These are phyloP conservation scores for Papilio dardanus DNA, from an alignment of 1,140 invertebrate species.

Conservation along the genomic window DNA sequence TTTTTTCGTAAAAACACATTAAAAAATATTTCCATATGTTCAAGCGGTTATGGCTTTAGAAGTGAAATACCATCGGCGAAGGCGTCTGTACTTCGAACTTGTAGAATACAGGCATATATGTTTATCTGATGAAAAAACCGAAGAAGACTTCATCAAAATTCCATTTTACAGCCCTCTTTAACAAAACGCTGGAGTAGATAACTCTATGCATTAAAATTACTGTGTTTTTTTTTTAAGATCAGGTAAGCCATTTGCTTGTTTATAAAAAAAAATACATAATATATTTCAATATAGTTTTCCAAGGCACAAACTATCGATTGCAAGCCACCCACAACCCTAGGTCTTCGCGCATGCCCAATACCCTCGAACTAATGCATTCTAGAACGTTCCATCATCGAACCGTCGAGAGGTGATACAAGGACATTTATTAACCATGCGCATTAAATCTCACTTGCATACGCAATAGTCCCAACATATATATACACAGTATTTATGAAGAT, in stretches of 20 bases:
- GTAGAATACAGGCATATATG: too few species aligned
- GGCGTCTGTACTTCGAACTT: too few species aligned
- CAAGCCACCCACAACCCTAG: background rate
- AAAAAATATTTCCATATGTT: too few species aligned
- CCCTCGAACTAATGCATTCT: background rate
- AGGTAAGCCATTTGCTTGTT: background rate
- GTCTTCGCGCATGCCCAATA: background rate
- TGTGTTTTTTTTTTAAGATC: background rate
- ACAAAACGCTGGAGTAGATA: too few species aligned
- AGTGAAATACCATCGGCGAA: too few species aligned
- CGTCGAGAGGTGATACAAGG: background rate
- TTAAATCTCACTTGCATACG: background rate
- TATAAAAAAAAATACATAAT: background rate
- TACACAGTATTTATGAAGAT: background rate
- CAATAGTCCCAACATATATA: background rate
- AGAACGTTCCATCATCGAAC: constrained; percentile 16
- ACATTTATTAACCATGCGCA: background rate
- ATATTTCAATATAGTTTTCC: background rate
- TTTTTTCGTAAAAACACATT: too few species aligned
- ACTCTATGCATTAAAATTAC: too few species aligned
- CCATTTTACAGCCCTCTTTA: too few species aligned
- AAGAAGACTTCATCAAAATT: too few species aligned
- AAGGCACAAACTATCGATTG: background rate
- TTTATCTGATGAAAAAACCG: too few species aligned
- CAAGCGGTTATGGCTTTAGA: too few species aligned